Percentiles rank a stretch among this genome's conserved stretches.
Conservation (phyloP, 2,113 vertebrate genomes). For the Pelodiscus sinensis region DNA sequence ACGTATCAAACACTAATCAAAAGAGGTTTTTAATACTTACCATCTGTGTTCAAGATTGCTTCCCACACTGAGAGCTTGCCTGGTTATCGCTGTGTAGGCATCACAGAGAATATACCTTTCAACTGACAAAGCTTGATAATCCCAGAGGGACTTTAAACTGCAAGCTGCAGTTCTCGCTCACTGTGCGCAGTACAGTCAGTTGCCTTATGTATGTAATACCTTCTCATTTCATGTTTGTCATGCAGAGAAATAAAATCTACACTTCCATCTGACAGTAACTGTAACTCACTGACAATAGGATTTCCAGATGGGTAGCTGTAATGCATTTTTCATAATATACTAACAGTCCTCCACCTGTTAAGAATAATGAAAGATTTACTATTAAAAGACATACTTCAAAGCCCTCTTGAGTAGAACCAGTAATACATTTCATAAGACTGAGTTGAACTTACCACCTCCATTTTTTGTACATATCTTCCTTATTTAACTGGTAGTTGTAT, state of each 20-base stretch:
- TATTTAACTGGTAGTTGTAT: fast-evolving
- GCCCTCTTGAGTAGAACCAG: too few relatives aligned
- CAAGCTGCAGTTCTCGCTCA: conserved; percentile 50
- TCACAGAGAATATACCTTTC: not conserved
- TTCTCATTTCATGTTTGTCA: conserved; percentile 43
- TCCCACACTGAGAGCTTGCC: conserved; percentile 58
- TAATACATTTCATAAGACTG: fast-evolving
- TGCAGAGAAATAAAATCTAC: conserved; percentile 45
- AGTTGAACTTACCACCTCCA: not conserved
- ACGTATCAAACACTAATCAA: conserved; percentile 54
- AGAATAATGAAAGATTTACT: not conserved
- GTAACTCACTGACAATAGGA: not conserved
- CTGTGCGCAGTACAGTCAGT: not conserved
- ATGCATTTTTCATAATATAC: conserved; percentile 25
- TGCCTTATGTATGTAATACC: not conserved
- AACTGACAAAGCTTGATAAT: not conserved
- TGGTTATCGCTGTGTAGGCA: conserved; percentile 38
- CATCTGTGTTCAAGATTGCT: conserved; percentile 55
- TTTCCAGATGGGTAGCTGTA: conserved; percentile 39
- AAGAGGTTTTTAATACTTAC: conserved; percentile 38
- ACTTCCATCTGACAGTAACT: conserved; percentile 8
- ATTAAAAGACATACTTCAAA: not conserved
- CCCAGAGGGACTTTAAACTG: conserved; percentile 29
- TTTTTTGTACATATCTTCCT: not conserved
- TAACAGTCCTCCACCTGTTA: conserved; percentile 43